Conservation (phyloP, 2,797 vertebrate species). For the Molothrus aeneus region DNA sequence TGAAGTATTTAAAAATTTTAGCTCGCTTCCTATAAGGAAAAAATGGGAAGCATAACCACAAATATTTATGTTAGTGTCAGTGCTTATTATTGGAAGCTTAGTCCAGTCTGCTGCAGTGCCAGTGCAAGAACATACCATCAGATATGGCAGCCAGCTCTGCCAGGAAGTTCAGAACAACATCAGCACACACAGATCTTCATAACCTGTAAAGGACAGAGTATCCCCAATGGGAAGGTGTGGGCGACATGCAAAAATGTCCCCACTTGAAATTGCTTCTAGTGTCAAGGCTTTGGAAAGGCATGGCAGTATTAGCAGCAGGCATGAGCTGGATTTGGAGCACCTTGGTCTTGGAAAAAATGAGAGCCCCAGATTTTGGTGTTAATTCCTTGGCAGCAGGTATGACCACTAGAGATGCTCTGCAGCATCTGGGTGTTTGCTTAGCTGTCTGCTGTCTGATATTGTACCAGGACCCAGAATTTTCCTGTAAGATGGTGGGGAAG, state of each 20-base stretch:
- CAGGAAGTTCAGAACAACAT: neutral
- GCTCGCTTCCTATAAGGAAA: slow-evolving; percentile 79
- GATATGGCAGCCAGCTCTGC: slow-evolving; percentile 13
- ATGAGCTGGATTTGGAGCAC: neutral
- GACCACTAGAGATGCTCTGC: neutral
- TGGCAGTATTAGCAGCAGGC: neutral
- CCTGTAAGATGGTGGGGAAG: neutral
- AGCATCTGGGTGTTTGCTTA: neutral
- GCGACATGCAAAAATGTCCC: neutral
- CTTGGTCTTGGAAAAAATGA: neutral
- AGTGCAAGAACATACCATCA: slow-evolving; percentile 28
- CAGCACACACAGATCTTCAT: neutral
- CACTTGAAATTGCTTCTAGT: neutral
- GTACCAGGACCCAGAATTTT: neutral
- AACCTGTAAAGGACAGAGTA: neutral
- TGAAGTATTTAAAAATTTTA: slow-evolving; percentile 75
- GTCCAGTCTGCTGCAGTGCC: slow-evolving; percentile 44
- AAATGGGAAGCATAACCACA: slow-evolving; percentile 76
- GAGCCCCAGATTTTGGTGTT: neutral
- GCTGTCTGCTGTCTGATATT: neutral
- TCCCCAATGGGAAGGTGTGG: neutral
- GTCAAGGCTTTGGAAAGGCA: neutral
- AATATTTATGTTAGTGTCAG: slow-evolving; percentile 78
- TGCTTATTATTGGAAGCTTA: slow-evolving; percentile 77
- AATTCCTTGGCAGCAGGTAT: slow-evolving; percentile 42